Conservation (phyloP, 2,888 invertebrate species). For the Tribolium freemani region DNA sequence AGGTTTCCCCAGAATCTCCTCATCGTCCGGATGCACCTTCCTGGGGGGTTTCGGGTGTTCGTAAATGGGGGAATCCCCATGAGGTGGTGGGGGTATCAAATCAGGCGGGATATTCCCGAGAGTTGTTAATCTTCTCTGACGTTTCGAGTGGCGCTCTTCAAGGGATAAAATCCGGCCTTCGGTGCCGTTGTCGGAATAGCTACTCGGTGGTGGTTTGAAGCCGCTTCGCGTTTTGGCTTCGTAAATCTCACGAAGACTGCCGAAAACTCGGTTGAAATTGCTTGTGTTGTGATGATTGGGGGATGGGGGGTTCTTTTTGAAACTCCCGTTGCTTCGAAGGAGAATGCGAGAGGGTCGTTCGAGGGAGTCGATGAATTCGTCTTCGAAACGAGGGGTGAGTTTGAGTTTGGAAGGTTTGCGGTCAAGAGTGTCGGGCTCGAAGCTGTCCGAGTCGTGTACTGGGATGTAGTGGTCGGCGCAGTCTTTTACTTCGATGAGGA, state of each 20-base stretch:
- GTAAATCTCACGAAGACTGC: slow-evolving; percentile 82
- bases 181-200: slow-evolving; percentile 64
- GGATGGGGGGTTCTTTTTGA: slow-evolving; percentile 70
- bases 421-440: slow-evolving; percentile 89
- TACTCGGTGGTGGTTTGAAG: slow-evolving; percentile 60
- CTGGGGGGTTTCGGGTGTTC: slow-evolving; percentile 75
- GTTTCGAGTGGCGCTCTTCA: slow-evolving; percentile 80
- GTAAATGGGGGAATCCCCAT: slow-evolving; percentile 71
- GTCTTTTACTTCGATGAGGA: slow-evolving; percentile 88
- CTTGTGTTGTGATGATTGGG: slow-evolving; percentile 44
- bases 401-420: slow-evolving; percentile 73
- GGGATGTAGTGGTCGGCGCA: slow-evolving; percentile 82
- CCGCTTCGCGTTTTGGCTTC: slow-evolving; percentile 74
- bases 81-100: slow-evolving; percentile 76
- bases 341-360: slow-evolving; percentile 74
- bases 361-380: slow-evolving; percentile 72
- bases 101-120: slow-evolving; percentile 74
- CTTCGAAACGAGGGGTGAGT: slow-evolving; percentile 49
- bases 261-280: slow-evolving; percentile 71
- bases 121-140: slow-evolving; percentile 73
- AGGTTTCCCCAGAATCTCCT: slow-evolving; percentile 58
- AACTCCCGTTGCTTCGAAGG: slow-evolving; percentile 79
- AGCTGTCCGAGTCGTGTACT: slow-evolving; percentile 85
- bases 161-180: slow-evolving; percentile 79
- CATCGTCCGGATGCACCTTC: slow-evolving; percentile 64